A percentile compares a stretch with the other conserved stretches of the same genome.
Conservation (phyloP, 2,797 vertebrate genomes). For the Moxostoma hubbsi region DNA sequence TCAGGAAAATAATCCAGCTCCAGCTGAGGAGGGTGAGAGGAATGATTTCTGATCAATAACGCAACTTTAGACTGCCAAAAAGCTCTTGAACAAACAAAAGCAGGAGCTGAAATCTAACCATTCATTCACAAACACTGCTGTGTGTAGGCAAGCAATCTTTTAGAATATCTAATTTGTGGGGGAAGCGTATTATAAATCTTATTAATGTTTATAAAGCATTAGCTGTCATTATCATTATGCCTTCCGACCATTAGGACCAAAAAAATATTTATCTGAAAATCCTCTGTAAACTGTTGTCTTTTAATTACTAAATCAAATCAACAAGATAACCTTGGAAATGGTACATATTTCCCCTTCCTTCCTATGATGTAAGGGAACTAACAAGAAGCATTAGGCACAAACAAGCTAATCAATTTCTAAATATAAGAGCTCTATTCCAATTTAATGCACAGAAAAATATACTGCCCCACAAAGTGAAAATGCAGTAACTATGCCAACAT, state of each 20-base stretch:
- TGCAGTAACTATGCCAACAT: no score
- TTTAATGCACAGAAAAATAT: not conserved
- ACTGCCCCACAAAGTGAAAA: no score
- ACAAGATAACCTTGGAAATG: slow-evolving; percentile 18
- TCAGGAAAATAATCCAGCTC: slow-evolving; percentile 51
- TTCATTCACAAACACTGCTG: slow-evolving; percentile 14
- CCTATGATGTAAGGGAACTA: slow-evolving; percentile 19
- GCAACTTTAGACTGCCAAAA: slow-evolving; percentile 31
- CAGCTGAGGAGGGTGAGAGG: slow-evolving; percentile 25
- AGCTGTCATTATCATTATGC: slow-evolving; percentile 1
- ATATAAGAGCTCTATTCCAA: not conserved
- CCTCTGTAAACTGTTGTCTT: not conserved
- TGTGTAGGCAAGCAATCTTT: not conserved
- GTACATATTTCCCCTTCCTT: slow-evolving; percentile 25
- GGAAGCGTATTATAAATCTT: slow-evolving; percentile 21
- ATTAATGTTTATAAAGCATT: slow-evolving; percentile 31
- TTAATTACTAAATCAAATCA: slow-evolving; percentile 19
- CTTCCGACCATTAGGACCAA: slow-evolving; percentile 30
- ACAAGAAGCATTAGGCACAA: not conserved
- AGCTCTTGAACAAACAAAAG: slow-evolving; percentile 18
- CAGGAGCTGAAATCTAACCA: slow-evolving; percentile 6
- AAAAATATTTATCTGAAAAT: slow-evolving; percentile 31
- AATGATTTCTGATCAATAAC: slow-evolving; percentile 48
- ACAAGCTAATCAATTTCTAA: not conserved
- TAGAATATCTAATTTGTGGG: slow-evolving; percentile 23